phyloP scores from a whole-genome alignment of 2,888 invertebrate species.

The Spisula subtruncata region DNA sequence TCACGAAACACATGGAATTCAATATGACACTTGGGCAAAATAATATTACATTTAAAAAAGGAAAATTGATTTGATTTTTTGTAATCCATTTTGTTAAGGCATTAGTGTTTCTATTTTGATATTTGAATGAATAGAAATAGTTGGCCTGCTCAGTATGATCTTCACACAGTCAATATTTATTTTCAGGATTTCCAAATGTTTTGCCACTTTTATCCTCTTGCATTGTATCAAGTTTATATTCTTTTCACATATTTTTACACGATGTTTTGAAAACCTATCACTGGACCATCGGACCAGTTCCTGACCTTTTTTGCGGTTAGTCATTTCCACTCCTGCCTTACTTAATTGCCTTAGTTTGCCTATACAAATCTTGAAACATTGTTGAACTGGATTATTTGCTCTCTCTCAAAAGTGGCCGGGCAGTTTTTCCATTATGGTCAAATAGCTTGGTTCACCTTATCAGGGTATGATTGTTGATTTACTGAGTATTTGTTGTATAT shows the following conservation, averaged over 20 bases:
- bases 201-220: not conserved
- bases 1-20: not conserved
- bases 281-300: not conserved
- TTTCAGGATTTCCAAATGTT: not conserved
- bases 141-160: not conserved
- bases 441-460: not conserved
- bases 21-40: not conserved
- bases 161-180: slow-evolving; percentile 7
- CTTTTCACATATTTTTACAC: not conserved
- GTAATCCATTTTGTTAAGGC: not conserved
- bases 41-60: not conserved
- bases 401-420: no score
- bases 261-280: not conserved
- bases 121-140: not conserved
- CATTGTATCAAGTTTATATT: not conserved
- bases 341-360: not conserved
- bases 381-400: not conserved
- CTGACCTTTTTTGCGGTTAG: not conserved
- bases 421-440: not conserved
- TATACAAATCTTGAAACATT: not conserved
- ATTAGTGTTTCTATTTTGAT: slow-evolving; percentile 9
- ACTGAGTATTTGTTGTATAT: not conserved
- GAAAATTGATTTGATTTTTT: slow-evolving; percentile 14
- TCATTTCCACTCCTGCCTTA: not conserved
- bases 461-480: not conserved